These are phyloP conservation scores for Spilogale gracilis DNA, from an alignment of 2,113 vertebrate species.

Conservation along the genomic window DNA sequence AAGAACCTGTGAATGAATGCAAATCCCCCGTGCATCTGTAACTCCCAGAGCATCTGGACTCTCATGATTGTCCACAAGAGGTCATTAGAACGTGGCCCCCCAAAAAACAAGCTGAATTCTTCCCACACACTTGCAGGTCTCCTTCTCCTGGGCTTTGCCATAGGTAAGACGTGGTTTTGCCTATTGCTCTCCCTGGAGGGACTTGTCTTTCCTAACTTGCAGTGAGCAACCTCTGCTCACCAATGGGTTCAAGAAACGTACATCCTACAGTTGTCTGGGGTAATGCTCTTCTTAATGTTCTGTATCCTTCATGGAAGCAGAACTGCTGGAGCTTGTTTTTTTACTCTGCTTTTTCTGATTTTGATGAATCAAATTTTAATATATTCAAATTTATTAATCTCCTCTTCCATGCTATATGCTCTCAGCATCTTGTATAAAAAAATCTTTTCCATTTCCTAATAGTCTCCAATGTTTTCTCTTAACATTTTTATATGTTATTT, in stretches of 20 bases:
- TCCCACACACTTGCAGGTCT: background rate
- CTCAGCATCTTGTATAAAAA: background rate
- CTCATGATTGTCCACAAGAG: background rate
- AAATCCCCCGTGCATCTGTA: background rate
- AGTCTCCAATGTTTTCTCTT: background rate
- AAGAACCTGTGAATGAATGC: background rate
- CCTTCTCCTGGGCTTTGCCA: background rate
- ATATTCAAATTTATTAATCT: background rate
- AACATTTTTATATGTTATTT: background rate
- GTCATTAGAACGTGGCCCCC: background rate
- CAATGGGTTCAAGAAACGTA: background rate
- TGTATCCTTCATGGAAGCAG: background rate
- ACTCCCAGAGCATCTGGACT: background rate
- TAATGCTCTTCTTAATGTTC: background rate
- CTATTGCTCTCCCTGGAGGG: background rate
- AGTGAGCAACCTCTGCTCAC: background rate
- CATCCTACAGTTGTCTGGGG: background rate
- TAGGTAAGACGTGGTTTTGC: background rate
- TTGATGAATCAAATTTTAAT: background rate
- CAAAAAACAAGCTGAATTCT: background rate
- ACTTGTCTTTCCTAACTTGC: background rate
- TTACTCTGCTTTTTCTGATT: background rate
- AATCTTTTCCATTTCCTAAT: background rate
- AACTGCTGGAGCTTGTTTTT: background rate
- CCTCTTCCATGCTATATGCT: background rate